phyloP scores from a whole-genome alignment of 2,113 vertebrate genomes.

The Peucedramus taeniatus region DNA sequence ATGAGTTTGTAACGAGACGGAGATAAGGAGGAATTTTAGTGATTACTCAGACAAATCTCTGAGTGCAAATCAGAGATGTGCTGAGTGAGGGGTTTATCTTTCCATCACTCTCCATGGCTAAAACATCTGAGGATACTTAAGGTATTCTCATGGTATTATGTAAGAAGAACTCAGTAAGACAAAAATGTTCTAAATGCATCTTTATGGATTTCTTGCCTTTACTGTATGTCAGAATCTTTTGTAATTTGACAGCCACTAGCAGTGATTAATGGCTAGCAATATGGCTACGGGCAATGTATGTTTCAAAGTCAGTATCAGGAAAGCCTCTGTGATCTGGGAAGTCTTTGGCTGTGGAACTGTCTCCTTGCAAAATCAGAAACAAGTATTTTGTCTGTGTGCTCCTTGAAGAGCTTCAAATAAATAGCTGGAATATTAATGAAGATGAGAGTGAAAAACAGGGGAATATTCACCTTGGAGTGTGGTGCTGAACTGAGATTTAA shows the following conservation, averaged over 20 bases:
- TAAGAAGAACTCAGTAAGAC: not conserved
- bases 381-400: not conserved
- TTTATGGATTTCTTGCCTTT: not conserved
- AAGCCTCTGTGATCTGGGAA: not conserved
- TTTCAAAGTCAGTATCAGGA: not conserved
- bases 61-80: not conserved
- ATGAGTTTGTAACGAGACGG: not conserved
- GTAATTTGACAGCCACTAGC: not conserved
- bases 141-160: not conserved
- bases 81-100: not conserved
- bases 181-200: not conserved
- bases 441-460: not conserved
- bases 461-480: not conserved
- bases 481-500: not conserved
- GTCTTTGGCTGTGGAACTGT: not conserved
- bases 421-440: not conserved
- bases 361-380: not conserved
- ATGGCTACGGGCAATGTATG: not conserved
- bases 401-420: not conserved
- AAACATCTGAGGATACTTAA: not conserved
- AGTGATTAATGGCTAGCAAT: not conserved
- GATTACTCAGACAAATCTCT: not conserved
- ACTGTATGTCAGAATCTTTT: not conserved
- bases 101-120: not conserved
- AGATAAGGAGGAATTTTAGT: not conserved